These are phyloP conservation scores for Toxotes chatareus DNA, from an alignment of 2,113 vertebrate species.

Conservation along the genomic window DNA sequence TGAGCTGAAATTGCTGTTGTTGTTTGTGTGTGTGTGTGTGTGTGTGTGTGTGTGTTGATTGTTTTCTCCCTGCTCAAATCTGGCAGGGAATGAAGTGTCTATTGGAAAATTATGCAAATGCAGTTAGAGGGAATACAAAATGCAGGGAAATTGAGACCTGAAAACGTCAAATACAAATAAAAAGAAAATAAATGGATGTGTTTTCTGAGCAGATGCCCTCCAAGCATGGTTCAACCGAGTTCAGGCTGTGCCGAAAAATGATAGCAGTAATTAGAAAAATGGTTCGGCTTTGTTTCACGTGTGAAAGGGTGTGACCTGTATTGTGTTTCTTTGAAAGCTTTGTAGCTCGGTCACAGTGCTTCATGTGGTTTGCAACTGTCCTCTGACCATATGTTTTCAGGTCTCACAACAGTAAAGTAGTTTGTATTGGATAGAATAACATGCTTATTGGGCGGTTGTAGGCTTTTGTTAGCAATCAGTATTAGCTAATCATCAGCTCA, in stretches of 20 bases:
- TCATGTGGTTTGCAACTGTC: conserved; percentile 27
- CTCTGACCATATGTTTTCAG: conserved; percentile 17
- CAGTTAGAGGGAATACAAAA: conserved; percentile 52
- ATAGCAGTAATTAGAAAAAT: conserved; percentile 61
- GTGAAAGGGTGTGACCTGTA: conserved; percentile 32
- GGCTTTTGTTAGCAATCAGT: not conserved
- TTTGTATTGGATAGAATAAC: not conserved
- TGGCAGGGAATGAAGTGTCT: conserved; percentile 75
- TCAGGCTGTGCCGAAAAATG: conserved; percentile 47
- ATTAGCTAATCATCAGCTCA: not conserved
- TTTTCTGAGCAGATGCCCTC: conserved; percentile 60
- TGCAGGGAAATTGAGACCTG: conserved; percentile 63
- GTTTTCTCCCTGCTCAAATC: conserved; percentile 55
- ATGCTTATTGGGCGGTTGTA: too few relatives aligned
- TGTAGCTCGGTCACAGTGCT: conserved; percentile 7
- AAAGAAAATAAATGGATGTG: conserved; percentile 42
- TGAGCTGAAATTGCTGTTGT: conserved; percentile 72
- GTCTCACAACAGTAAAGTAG: not conserved
- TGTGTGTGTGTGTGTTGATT: conserved; percentile 29
- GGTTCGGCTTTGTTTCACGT: conserved; percentile 45
- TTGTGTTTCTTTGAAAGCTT: conserved; percentile 38
- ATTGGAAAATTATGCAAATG: conserved; percentile 79
- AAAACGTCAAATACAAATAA: conserved; percentile 58
- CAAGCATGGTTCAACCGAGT: conserved; percentile 28
- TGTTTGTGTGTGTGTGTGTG: conserved; percentile 55